Evolutionary conservation across 1,140 invertebrate species (phyloP), one percentile per base, ranked within the genome.

Genomic region (Aricia agestis): DNA sequence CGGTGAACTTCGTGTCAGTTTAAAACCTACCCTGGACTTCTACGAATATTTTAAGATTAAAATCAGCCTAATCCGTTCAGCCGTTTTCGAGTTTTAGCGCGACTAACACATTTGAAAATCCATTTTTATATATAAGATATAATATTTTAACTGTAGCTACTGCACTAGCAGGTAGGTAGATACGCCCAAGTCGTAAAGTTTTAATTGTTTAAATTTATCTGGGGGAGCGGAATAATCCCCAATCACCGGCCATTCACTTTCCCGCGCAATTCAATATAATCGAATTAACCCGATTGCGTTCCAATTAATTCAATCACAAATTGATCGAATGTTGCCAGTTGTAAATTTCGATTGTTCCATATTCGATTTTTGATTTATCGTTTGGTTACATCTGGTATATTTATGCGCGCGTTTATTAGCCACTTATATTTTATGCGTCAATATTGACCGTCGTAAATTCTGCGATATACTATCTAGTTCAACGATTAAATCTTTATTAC

Each of bases 251-350:
- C 67, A 66, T 69, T 66, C 58, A 69, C 52, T 32, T 63, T 69
- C 59, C 58, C 68, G 68, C 36, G 32, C 59, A 63, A 63, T 63
- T 19, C 59, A 25, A 63, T 69, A 63, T 69, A 63, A 69, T 76
- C 76, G 76, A 42, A 80, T 79, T 79, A 78, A 74, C 71, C 69
- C 66, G 72, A 78, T 76, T 75, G 67, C 71, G 31, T 74, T 71
- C 69, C 78, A 81, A 83, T 82, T 82, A 83, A 84, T 80, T 81
- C 75, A 77, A 85, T 86, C 86, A 84, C 78, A 82, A 70, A 65
- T 70, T 70, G 80, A 85, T 82, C 78, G 82, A 84, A 70, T 88
- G 84, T 88, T 88, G 83, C 70, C 75, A 75, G 82, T 86, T 83
- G 80, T 88, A 88, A 86, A 88, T 88, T 86, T 77, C 63, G 81